phyloP scores from a whole-genome alignment of 92 coral and sea anemone species.

The Montipora capitata region DNA sequence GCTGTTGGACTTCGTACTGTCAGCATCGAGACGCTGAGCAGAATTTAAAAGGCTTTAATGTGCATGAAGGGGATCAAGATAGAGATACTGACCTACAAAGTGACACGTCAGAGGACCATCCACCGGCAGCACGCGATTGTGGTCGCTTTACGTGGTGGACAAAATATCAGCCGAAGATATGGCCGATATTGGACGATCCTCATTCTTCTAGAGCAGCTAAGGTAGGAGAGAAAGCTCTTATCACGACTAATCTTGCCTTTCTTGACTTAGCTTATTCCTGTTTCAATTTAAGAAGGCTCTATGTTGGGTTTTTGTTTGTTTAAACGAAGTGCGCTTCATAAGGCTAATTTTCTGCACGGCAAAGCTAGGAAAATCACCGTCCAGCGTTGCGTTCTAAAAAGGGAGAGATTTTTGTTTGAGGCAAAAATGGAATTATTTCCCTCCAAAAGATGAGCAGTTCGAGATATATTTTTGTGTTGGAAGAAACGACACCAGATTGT shows the following conservation, averaged over 20 bases:
- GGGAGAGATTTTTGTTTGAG: not conserved
- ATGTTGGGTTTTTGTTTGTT: conserved; percentile 32
- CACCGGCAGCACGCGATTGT: conserved; percentile 61
- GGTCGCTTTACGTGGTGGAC: conserved; percentile 75
- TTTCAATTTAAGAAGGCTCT: conserved; percentile 5
- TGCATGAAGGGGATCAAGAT: conserved; percentile 72
- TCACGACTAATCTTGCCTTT: not conserved
- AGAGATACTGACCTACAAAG: conserved; percentile 65
- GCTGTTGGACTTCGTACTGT: conserved; percentile 95
- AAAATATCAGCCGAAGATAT: conserved; percentile 84
- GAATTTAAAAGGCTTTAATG: conserved; percentile 91
- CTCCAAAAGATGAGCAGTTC: no score
- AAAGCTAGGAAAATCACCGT: no score
- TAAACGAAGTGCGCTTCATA: not conserved
- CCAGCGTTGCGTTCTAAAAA: no score
- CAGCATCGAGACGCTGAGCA: conserved; percentile 97
- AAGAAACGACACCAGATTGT: not conserved
- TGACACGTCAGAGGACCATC: conserved; percentile 49
- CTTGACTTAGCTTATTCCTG: not conserved
- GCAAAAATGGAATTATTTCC: not conserved
- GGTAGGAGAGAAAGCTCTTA: conserved; percentile 42
- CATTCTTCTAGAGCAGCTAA: conserved; percentile 93
- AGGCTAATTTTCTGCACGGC: not conserved
- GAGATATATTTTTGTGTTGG: not conserved
- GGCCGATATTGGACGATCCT: conserved; percentile 95